Evolutionary conservation across 2,888 invertebrate genomes (phyloP), one percentile per base, ranked within the genome.

Genomic region (Meiosimyza decipiens): DNA sequence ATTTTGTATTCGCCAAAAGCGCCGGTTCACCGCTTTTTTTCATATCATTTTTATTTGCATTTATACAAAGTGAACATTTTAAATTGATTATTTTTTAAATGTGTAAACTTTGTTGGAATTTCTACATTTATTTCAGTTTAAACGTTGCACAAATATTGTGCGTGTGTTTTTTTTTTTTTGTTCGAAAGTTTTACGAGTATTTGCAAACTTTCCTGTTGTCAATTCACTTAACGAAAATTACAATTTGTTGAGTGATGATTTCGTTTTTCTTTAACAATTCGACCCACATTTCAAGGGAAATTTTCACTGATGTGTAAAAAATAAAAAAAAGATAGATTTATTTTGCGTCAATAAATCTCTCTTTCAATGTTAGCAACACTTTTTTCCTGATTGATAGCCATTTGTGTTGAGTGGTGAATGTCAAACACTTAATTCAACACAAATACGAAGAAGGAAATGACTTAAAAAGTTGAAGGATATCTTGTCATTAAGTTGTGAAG

Each of bases 331-430:
- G 4, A 4, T 28, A 28, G 40, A 40, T 40, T 40, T 40, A 40
- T 40, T 40, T 40, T 40, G 9, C 40, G 40, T 40, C 40, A 40
- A 40, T 40, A 40, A 40, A 40, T 40, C 40, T 40, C 40, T 40
- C 40, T 40, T 40, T 40, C 6, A 16, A 64, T 64, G 22, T 51
- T 64, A 40, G 64, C 51, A 18, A 22, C 28, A 28, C 59, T 40
- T 9, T 60, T 60, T 18, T 28, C 28, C 28, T 60, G 59, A 64
- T 64, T 49, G 64, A 64, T 64, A 40, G 40, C 40, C 40, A 9
- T 40, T 40, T 40, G 9, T 18, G 22, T 51, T 40, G 51, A 15
- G 22, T 51, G 49, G 11, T 64, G 49, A 64, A 51, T 49, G 64
- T 64, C 51, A 50, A 22, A 40, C 22, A 51, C 7, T 16, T 22